Conservation (phyloP, 2,113 vertebrate genomes). For the Leucopsar rothschildi region DNA sequence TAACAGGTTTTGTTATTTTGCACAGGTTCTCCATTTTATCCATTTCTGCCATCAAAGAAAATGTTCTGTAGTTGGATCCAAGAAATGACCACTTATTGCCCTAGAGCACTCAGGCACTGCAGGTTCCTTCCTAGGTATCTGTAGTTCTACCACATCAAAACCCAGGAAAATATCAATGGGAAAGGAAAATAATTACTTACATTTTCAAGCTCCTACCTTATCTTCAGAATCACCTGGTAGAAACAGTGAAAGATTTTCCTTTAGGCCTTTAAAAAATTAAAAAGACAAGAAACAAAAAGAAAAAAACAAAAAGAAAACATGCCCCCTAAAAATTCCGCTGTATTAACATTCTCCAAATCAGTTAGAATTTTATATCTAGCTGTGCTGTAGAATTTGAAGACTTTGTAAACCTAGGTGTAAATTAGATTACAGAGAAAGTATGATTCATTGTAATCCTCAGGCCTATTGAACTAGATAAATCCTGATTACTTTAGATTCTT, state of each 20-base stretch:
- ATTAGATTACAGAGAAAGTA: neutral
- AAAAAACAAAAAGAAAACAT: neutral
- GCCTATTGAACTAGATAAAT: neutral
- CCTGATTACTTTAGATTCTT: neutral
- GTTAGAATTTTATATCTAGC: neutral
- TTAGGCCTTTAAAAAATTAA: neutral
- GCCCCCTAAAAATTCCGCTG: fast-evolving
- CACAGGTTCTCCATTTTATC: neutral
- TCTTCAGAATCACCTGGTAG: neutral
- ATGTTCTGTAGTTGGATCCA: neutral
- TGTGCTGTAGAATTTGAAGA: neutral
- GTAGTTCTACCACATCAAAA: neutral
- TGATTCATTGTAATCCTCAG: slow-evolving; percentile 18
- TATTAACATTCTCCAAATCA: neutral
- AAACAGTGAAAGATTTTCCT: neutral
- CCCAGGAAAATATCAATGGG: neutral
- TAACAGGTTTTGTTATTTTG: neutral
- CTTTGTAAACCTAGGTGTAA: neutral
- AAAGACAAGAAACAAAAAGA: neutral
- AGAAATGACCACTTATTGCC: neutral
- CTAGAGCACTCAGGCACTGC: fast-evolving
- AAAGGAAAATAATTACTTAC: neutral
- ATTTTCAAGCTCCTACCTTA: neutral
- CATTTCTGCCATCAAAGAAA: neutral
- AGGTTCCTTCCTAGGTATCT: neutral